These are phyloP conservation scores for Oryzaephilus surinamensis DNA, from an alignment of 1,140 invertebrate species.

Conservation along the genomic window DNA sequence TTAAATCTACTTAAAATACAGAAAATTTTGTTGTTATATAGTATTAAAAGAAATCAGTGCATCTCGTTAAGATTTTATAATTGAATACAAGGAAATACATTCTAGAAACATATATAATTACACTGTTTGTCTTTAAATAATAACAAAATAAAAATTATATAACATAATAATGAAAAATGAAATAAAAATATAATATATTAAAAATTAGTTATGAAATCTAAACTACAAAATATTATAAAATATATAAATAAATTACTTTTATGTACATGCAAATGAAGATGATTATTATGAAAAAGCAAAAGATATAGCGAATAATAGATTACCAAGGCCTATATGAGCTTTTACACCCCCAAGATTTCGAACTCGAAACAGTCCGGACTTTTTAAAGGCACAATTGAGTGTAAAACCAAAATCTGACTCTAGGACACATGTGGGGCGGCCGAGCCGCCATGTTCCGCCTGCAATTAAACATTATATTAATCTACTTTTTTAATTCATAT, in stretches of 20 bases:
- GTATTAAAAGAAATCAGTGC: no score
- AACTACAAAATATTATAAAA: no score
- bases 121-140: no score
- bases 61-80: no score
- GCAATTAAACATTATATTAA: slow-evolving; percentile 28
- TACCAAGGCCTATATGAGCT: slow-evolving; percentile 76
- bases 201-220: no score
- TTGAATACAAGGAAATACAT: no score
- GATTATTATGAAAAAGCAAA: slow-evolving; percentile 8
- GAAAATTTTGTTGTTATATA: no score
- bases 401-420: slow-evolving; percentile 79
- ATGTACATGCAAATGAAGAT: background rate
- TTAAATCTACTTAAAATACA: no score
- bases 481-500: slow-evolving; percentile 1
- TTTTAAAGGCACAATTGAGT: slow-evolving; percentile 83
- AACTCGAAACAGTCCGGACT: slow-evolving; percentile 76
- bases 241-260: no score
- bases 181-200: slow-evolving; percentile 8
- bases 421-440: slow-evolving; percentile 64
- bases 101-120: no score
- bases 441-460: slow-evolving; percentile 36
- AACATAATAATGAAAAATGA: no score
- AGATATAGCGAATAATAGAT: slow-evolving; percentile 39
- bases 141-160: no score
- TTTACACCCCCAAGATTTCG: slow-evolving; percentile 80